phyloP scores from a whole-genome alignment of 2,113 vertebrate species.

The Notechis scutatus region DNA sequence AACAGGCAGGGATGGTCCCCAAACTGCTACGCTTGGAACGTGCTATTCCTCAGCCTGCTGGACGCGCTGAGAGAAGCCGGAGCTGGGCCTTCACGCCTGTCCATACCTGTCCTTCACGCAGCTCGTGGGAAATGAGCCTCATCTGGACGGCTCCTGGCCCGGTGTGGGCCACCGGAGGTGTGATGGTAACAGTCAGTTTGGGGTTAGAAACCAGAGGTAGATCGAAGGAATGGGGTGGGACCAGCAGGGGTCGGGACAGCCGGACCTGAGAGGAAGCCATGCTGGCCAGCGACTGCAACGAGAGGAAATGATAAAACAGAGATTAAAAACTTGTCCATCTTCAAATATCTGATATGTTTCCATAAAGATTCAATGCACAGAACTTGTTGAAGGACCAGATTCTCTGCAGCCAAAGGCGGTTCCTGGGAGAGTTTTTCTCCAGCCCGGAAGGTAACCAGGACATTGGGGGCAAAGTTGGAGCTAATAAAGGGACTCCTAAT shows the following conservation, averaged over 20 bases:
- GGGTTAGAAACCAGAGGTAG: constrained; percentile 78
- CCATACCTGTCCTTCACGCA: constrained; percentile 87
- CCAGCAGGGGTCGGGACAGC: constrained; percentile 79
- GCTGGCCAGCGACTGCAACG: constrained; percentile 79
- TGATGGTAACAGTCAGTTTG: constrained; percentile 72
- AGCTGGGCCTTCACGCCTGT: neutral
- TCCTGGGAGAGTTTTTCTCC: too few species aligned
- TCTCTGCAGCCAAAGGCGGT: too few species aligned
- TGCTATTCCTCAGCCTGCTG: neutral
- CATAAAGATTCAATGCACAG: too few species aligned
- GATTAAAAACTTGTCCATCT: neutral
- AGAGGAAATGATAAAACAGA: neutral
- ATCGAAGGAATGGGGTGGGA: constrained; percentile 79
- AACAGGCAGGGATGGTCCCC: neutral
- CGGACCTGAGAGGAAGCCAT: constrained; percentile 83
- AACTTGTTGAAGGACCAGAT: too few species aligned
- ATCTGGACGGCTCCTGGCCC: constrained; percentile 77
- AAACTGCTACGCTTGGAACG: neutral
- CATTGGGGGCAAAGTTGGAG: too few species aligned
- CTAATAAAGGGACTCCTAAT: too few species aligned
- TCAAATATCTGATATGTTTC: neutral
- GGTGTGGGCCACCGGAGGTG: constrained; percentile 78
- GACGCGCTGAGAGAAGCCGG: neutral
- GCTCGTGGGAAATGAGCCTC: constrained; percentile 85
- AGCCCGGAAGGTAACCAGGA: too few species aligned